Evolutionary conservation across 2,797 vertebrate species (phyloP), one percentile per base, ranked within the genome.

Genomic region (Gouania willdenowi): DNA sequence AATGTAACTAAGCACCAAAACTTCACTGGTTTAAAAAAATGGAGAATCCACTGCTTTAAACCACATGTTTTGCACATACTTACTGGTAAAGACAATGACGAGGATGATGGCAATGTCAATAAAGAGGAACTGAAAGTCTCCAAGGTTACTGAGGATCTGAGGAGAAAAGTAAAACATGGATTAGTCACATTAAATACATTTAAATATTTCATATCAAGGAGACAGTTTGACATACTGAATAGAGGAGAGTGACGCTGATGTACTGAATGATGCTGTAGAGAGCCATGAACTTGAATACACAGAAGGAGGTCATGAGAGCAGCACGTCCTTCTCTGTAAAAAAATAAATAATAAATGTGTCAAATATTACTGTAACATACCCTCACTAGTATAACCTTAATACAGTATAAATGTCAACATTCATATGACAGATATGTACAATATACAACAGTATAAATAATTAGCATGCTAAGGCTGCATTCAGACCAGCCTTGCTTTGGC

Each of bases 251-350:
- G 73, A 99, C 97, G 30, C 91, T 96, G 83, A 96, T 90, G 75
- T 98, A 99, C 75, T 99, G 97, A 81, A 99, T 99, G 64, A 99
- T 94, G 85, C 95, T 98, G 88, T 99, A 99, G 12, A 99, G 81
- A 12, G 96, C 97, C 97, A 99, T 99, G 79, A 97, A 99, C 79
- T 99, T 99, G 76, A 99, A 99, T 16, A 99, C 97, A 69, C 97
- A 99, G 83, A 99, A 99, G 52, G 97, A 98, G 20, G 97, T 99
- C 71, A 98, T 91, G 64, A 99, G 88, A 79, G 97, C 97, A 40
- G 97, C 96, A 41, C 96, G 92, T 3, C 97, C 97, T 83, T 99
- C 97, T 87, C 97, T 99, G 87, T 43, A 33, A 77, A 83, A 44
- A 14, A 14, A 14, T 14, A 14, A 14, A 14, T 14, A 14, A 9